A percentile compares a stretch with the other conserved stretches of the same genome.
These are phyloP conservation scores for Acanthaster planci DNA, from an alignment of 35 echinoderm and acorn worm genomes.

Conservation along the genomic window DNA sequence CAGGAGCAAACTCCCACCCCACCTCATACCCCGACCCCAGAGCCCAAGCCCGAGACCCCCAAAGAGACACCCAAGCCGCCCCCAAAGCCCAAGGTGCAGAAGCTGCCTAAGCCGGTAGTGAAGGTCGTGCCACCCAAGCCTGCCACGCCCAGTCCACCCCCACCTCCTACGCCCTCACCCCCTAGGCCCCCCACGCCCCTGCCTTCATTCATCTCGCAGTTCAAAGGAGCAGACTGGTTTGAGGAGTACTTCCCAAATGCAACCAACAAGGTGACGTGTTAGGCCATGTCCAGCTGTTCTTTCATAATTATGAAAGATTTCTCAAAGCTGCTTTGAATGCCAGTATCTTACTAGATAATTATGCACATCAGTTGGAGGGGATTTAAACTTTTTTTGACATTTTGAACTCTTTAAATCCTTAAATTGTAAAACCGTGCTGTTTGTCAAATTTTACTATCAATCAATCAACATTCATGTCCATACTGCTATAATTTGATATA, in stretches of 20 bases:
- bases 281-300: no score
- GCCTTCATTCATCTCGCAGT: constrained; percentile 89
- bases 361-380: no score
- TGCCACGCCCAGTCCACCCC: constrained; percentile 76
- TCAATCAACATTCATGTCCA: no score
- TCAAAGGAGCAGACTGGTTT: constrained; percentile 94
- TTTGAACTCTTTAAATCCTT: no score
- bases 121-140: constrained; percentile 64
- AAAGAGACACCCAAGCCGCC: constrained; percentile 26
- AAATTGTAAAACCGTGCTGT: no score
- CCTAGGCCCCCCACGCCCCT: constrained; percentile 96
- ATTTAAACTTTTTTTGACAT: no score
- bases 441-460: no score
- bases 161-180: constrained; percentile 76
- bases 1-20: constrained; percentile 52
- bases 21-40: constrained; percentile 68
- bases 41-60: constrained; percentile 49
- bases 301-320: no score
- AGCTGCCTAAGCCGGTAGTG: constrained; percentile 40
- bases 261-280: constrained; percentile 57
- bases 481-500: no score
- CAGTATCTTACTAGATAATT: no score
- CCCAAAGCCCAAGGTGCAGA: constrained; percentile 58
- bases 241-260: constrained; percentile 98
- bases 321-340: no score